Evolutionary conservation across 2,888 invertebrate species (phyloP).

Genomic region (Dicyrtomina minuta): DNA sequence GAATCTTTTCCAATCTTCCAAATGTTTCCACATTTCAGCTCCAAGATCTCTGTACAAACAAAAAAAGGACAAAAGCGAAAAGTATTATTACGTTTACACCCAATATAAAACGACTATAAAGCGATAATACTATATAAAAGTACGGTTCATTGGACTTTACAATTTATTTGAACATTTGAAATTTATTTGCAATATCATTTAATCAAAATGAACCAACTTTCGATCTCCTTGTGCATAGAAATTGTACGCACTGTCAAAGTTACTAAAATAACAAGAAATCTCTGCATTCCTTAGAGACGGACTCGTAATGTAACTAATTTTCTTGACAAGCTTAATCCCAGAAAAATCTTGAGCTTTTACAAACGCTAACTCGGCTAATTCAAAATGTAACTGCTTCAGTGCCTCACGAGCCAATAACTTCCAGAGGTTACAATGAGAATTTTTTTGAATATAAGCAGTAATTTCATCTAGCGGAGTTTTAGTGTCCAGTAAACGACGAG

Average conservation of each 20-base stretch:
- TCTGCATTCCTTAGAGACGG: constrained; percentile 80
- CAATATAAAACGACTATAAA: too few relatives aligned
- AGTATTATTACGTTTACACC: too few relatives aligned
- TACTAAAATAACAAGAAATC: constrained; percentile 84
- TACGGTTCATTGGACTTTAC: too few relatives aligned
- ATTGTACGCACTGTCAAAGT: constrained; percentile 92
- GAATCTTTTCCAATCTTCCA: constrained; percentile 95
- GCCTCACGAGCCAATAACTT: constrained; percentile 88
- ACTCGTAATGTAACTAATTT: constrained; percentile 76
- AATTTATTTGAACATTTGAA: too few relatives aligned
- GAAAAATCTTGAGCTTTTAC: constrained; percentile 91
- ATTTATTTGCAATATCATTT: not conserved
- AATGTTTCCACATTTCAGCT: constrained; percentile 76
- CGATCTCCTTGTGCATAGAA: constrained; percentile 90
- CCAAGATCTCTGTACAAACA: too few relatives aligned
- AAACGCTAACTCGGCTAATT: constrained; percentile 91
- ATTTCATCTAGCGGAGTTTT: constrained; percentile 88
- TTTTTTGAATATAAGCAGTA: constrained; percentile 85
- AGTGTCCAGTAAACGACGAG: constrained; percentile 84
- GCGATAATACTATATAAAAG: too few relatives aligned
- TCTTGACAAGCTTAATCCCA: constrained; percentile 90
- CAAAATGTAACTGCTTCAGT: constrained; percentile 79
- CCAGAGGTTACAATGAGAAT: constrained; percentile 95
- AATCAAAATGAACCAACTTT: constrained; percentile 58
- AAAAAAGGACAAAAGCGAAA: too few relatives aligned